Base-by-base conservation (phyloP, 2,797 vertebrate genomes). In the Clamator glandarius region DNA sequence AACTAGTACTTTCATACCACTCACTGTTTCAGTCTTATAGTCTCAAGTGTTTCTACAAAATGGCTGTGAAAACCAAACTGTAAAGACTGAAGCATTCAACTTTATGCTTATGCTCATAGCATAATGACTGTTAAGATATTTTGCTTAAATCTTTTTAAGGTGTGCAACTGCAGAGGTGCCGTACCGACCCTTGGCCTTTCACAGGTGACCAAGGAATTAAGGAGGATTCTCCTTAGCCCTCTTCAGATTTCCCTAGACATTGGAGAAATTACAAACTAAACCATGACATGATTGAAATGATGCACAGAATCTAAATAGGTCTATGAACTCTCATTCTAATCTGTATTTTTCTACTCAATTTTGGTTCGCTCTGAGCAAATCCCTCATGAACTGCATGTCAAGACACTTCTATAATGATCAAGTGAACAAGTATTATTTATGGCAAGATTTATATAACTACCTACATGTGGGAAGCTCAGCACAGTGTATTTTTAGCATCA, bases 381-480 rank as follows among this genome's bases (percentile, higher is more conserved):
- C 95, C 84, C 83, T 90, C 90, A 84, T 24, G 44, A 92, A 82
- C 41, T 55, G 77, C 77, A 90, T 35, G 63, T 67, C 14, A 78
- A 93, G 85, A 84, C 44, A 70, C 72, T 93, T 90, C 67, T 89
- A 52, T 77, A 91, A 94, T 55, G 79, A 94, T 84, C 1, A 0
- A 86, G 63, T 36, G 88, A 92, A 92, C 59, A 70, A 84, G 33
- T 62, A 96, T 92, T 94, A 96, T 93, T 92, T 95, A 93, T 91
- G 93, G 88, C 77, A 92, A 92, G 87, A 76, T 93, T 96, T 96
- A 96, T 93, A 6, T 92, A 97, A 96, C 93, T 42, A 84, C 74
- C 68, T 90, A 82, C 80, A 89, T 0, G 12, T 70, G 74, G 91
- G 90, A 95, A 93, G 83, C 70, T 90, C 87, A 50, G 75, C 35